These are phyloP conservation scores for Neoitamus cyanurus DNA, from an alignment of 2,888 invertebrate genomes.

Conservation along the genomic window DNA sequence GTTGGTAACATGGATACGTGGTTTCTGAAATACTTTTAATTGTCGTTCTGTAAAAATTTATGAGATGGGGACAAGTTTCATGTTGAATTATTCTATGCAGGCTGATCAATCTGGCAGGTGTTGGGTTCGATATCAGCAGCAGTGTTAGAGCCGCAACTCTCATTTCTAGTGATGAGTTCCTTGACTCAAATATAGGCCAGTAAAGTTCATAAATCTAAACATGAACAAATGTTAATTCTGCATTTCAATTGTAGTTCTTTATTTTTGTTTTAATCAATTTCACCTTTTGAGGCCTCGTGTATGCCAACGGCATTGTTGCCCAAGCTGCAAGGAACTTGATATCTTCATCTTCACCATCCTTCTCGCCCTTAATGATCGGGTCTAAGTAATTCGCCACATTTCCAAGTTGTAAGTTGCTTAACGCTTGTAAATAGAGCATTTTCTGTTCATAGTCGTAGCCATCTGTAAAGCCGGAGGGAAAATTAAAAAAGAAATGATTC, in stretches of 20 bases:
- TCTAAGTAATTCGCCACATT: slow-evolving; percentile 69
- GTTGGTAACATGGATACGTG: slow-evolving; percentile 74
- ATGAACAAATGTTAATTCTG: no score
- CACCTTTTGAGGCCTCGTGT: slow-evolving; percentile 68
- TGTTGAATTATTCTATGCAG: slow-evolving; percentile 75
- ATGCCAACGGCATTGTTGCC: slow-evolving; percentile 70
- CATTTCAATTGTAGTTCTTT: no score
- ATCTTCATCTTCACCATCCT: slow-evolving; percentile 61
- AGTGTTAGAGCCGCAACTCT: slow-evolving; percentile 75
- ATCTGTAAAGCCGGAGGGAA: slow-evolving; percentile 63
- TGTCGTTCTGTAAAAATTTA: slow-evolving; percentile 78
- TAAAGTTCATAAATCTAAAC: slow-evolving; percentile 71
- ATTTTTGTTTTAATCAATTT: background rate
- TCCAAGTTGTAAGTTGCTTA: slow-evolving; percentile 74
- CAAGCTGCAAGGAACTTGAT: slow-evolving; percentile 75
- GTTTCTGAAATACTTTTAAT: slow-evolving; percentile 75
- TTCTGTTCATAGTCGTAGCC: slow-evolving; percentile 75
- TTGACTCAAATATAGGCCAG: slow-evolving; percentile 76
- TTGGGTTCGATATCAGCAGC: slow-evolving; percentile 73
- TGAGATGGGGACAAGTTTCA: slow-evolving; percentile 73
- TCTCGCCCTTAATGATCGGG: slow-evolving; percentile 71
- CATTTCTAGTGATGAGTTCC: slow-evolving; percentile 75
- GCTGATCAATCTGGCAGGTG: slow-evolving; percentile 74
- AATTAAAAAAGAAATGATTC: background rate
- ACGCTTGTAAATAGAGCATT: slow-evolving; percentile 78